Conservation (phyloP, 2,888 invertebrate genomes). For the Oscheius sp. region DNA sequence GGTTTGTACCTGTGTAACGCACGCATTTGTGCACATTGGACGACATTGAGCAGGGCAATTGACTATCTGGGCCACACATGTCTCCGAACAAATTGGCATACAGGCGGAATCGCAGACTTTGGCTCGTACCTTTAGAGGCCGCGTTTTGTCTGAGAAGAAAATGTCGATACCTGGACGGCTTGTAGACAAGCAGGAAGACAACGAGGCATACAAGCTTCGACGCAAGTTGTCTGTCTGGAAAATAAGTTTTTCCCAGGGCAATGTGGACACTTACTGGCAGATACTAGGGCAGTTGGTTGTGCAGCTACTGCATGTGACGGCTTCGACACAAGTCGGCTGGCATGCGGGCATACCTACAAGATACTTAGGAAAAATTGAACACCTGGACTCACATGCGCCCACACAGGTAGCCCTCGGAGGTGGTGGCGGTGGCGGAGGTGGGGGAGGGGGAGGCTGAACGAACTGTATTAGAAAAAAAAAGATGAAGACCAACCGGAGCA, state of each 20-base stretch:
- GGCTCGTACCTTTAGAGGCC: constrained; percentile 28
- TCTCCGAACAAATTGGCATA: constrained; percentile 48
- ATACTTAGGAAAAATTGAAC: constrained; percentile 4
- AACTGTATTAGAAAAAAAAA: background rate
- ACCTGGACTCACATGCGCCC: constrained; percentile 50
- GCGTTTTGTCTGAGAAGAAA: background rate
- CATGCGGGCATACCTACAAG: background rate
- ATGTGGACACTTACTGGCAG: constrained; percentile 44
- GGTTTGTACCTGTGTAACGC: constrained; percentile 44
- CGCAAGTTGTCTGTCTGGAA: constrained; percentile 50
- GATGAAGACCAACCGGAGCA: background rate
- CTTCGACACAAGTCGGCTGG: constrained; percentile 46
- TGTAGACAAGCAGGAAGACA: constrained; percentile 60
- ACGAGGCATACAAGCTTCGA: constrained; percentile 57
- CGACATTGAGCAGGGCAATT: constrained; percentile 54
- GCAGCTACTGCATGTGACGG: constrained; percentile 58
- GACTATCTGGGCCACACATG: constrained; percentile 53
- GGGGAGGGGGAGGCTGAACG: constrained; percentile 31
- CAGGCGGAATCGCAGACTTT: constrained; percentile 54
- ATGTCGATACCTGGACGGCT: constrained; percentile 46
- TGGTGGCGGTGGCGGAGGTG: constrained; percentile 38
- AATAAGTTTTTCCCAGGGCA: background rate
- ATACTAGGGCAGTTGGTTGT: constrained; percentile 55
- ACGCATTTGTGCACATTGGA: constrained; percentile 60
- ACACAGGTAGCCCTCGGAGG: constrained; percentile 47